Conservation (phyloP, 2,888 invertebrate species). For the Melanostoma scalare region DNA sequence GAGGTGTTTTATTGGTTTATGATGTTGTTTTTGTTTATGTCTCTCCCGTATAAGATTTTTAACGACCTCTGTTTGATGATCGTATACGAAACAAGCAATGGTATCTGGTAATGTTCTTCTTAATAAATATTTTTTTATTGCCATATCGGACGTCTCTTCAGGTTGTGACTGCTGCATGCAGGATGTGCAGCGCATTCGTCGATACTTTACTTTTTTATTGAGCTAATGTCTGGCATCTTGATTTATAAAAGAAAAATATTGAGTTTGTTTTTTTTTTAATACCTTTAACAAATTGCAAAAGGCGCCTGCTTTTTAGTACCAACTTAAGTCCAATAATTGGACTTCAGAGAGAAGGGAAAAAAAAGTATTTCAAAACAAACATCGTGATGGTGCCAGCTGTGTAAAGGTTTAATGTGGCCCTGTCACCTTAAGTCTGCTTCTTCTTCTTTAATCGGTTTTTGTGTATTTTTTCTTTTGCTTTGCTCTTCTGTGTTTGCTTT, state of each 20-base stretch:
- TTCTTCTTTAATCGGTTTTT: background rate
- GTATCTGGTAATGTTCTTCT: no score
- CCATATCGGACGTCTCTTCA: no score
- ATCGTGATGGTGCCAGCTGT: slow-evolving; percentile 67
- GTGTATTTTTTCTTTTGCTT: background rate
- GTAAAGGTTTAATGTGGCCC: slow-evolving; percentile 67
- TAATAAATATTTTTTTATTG: no score
- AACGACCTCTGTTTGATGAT: no score
- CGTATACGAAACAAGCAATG: no score
- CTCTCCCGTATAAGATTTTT: no score
- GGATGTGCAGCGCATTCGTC: background rate
- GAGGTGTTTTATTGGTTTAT: no score
- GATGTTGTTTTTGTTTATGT: no score
- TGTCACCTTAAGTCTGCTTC: slow-evolving; percentile 61
- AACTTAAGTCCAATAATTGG: slow-evolving; percentile 33
- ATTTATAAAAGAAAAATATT: slow-evolving; percentile 37
- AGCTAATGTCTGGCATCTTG: slow-evolving; percentile 27
- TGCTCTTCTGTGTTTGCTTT: slow-evolving; percentile 33
- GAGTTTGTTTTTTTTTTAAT: background rate
- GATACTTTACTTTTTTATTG: slow-evolving; percentile 1
- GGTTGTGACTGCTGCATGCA: background rate
- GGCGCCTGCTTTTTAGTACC: slow-evolving; percentile 39
- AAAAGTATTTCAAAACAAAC: slow-evolving; percentile 51
- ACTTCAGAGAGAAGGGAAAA: background rate
- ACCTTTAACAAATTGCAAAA: slow-evolving; percentile 37